Evolutionary conservation across 1,140 invertebrate genomes (phyloP), one percentile per base, ranked within the genome.

Genomic region (Saxidomus purpurata): DNA sequence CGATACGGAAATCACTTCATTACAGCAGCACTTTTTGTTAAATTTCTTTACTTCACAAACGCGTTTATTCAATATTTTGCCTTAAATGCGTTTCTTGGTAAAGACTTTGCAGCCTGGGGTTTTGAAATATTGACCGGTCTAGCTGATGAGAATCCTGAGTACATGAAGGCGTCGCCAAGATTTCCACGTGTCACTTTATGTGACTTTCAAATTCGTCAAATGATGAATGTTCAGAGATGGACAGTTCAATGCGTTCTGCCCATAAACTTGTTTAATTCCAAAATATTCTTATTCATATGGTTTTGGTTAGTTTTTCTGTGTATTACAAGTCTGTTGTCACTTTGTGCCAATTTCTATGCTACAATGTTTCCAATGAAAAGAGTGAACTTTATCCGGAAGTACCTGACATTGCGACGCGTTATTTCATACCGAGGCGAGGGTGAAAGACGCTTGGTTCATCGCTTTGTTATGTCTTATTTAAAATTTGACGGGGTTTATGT

Each of bases 231-330:
- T 40, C 95, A 96, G 81, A 94, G 95, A 85, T 95, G 96, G 92
- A 96, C 96, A 52, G 96, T 96, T 55, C 96, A 96, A 87, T 96
- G 96, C 90, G 96, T 96, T 15, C 95, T 96, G 13, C 96, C 96
- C 87, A 96, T 96, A 69, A 96, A 96, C 90, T 94, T 96, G 36
- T 96, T 96, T 93, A 96, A 96, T 87, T 96, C 96, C 89, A 96
- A 96, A 92, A 96, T 96, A 43, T 96, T 96, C 90, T 94, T 96
- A 63, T 96, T 96, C 89, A 92, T 96, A 31, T 96, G 96, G 96
- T 96, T 96, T 91, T 96, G 96, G 96, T 95, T 96, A 47, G 95
- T 96, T 22, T 96, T 96, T 92, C 94, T 96, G 6, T 94, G 95
- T 67, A 87, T 95, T 34, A 92, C 96, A 19, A 96, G 96, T 31